These are phyloP conservation scores for Tribolium freemani DNA, from an alignment of 2,888 invertebrate species.

Conservation along the genomic window DNA sequence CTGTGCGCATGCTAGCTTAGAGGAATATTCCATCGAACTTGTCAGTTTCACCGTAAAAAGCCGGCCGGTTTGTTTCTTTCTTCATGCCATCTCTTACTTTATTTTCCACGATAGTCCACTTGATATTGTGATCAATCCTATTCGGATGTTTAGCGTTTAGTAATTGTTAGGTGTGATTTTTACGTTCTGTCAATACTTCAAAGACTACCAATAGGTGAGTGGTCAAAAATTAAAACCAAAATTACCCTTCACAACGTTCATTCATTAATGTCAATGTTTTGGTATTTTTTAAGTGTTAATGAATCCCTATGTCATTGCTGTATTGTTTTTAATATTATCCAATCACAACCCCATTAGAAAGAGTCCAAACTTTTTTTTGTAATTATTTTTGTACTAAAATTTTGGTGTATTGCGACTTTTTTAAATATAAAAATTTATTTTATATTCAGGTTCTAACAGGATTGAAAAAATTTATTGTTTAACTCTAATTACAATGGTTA, in stretches of 20 bases:
- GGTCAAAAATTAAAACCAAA: background rate
- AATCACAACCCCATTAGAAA: too few relatives aligned
- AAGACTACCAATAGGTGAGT: constrained; percentile 12
- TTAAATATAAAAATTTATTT: too few relatives aligned
- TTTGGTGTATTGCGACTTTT: too few relatives aligned
- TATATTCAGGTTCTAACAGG: too few relatives aligned
- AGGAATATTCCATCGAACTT: constrained; percentile 60
- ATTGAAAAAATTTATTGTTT: too few relatives aligned
- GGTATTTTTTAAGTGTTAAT: background rate
- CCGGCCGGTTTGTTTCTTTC: constrained; percentile 62
- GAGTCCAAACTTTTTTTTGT: too few relatives aligned
- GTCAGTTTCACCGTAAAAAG: constrained; percentile 58
- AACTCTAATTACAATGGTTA: too few relatives aligned
- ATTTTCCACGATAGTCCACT: constrained; percentile 33
- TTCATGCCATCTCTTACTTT: constrained; percentile 41
- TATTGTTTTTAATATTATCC: too few relatives aligned
- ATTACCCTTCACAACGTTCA: background rate
- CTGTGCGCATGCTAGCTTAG: constrained; percentile 58
- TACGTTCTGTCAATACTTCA: constrained; percentile 1
- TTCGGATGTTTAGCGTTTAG: constrained; percentile 14
- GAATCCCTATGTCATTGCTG: too few relatives aligned
- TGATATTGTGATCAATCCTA: constrained; percentile 19
- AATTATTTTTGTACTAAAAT: too few relatives aligned
- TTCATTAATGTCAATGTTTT: background rate
- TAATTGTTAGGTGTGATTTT: constrained; percentile 9